Base-by-base conservation (phyloP, 2,888 invertebrate genomes). In the Trachelus iudaicus region DNA sequence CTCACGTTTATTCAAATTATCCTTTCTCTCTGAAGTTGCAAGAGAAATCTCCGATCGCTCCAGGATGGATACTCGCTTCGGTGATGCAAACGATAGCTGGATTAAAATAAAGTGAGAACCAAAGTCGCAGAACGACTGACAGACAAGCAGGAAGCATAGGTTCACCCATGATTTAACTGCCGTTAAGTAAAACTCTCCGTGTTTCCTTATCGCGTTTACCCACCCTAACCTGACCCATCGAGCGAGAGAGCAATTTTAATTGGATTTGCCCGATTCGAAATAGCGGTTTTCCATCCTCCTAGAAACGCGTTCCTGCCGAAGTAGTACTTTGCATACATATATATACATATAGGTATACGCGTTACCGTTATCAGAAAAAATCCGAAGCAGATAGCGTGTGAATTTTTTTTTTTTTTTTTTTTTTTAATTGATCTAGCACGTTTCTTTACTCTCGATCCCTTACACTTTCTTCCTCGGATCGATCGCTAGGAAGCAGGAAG, bases 151-250 rank as follows among this genome's bases (percentile, higher is more conserved):
- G 88, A 87, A 86, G 84, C 80, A 77, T 77, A 85, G 87, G 85
- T 87, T 87, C 86, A 85, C 86, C 84, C 85, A 84, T 87, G 87
- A 87, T 87, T 87, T 86, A 88, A 87, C 85, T 87, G 81, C 85
- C 84, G 84, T 85, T 85, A 82, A 86, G 83, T 81, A 83, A 86
- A 88, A 82, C 76, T 83, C 56, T 56, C 86, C 84, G 79, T 85
- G 82, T 81, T 87, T 87, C 87, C 88, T 85, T 81, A 82, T 84
- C 82, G 83, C 71, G 3, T 31, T 34, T 4, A 2, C 11, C 31
- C 71, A 13, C 0, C 71, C 31, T 34, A 23, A 56, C 56, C 56
- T 9, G 56, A 56, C 56, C 15, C 15, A 3, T 9, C 56, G 56
- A 56, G 23, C 23, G 40, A 40, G 56, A 56, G 56, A 56, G 56